Conservation (phyloP, 2,797 vertebrate species). For the Silurus aristotelis region DNA sequence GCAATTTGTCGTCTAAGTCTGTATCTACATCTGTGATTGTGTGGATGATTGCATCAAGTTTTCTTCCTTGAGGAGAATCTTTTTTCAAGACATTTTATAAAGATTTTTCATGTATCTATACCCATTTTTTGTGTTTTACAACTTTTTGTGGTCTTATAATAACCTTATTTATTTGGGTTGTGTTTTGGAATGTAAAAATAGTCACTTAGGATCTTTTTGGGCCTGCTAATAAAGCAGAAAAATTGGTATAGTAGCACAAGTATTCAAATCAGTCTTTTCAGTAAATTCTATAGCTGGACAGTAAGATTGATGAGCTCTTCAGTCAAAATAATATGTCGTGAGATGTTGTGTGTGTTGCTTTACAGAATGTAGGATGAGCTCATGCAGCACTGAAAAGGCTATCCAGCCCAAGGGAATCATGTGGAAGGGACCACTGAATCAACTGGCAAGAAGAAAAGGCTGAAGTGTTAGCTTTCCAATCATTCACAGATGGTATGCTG, state of each 20-base stretch:
- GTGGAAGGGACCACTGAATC: constrained; percentile 27
- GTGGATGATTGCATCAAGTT: not conserved
- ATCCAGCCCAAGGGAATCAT: not conserved
- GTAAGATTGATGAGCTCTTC: constrained; percentile 15
- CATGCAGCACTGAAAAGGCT: not conserved
- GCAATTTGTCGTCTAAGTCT: constrained; percentile 22
- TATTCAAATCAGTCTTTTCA: not conserved
- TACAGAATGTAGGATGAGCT: constrained; percentile 28
- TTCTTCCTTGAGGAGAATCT: not conserved
- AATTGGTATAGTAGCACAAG: not conserved
- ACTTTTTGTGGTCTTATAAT: not conserved
- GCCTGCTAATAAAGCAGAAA: not conserved
- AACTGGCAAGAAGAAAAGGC: constrained; percentile 13
- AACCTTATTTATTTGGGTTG: not conserved
- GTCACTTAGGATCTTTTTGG: not conserved
- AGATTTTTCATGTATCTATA: not conserved
- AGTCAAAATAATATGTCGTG: constrained; percentile 19
- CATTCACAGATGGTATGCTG: constrained; percentile 26
- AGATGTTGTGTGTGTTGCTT: constrained; percentile 21
- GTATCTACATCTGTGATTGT: constrained; percentile 6
- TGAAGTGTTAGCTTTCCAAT: constrained; percentile 26
- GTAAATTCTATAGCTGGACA: not conserved
- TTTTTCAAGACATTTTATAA: not conserved
- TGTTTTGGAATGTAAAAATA: constrained; percentile 1
- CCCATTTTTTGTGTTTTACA: not conserved